Evolutionary conservation across 1,140 invertebrate genomes (phyloP).

Genomic region (Drosophila nebulosa): DNA sequence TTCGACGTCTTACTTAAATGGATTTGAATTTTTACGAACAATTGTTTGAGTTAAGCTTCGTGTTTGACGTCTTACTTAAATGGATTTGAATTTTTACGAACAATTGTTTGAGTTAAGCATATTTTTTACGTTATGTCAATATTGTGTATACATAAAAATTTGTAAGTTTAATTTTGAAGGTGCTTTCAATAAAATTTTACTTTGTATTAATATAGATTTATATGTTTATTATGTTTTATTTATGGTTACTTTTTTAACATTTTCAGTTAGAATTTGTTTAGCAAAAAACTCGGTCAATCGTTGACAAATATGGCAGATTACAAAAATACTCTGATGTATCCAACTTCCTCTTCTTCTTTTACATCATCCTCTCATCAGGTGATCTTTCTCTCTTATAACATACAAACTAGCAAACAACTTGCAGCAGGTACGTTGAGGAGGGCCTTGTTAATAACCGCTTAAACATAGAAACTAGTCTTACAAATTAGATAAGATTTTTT

Average conservation of each 20-base stretch:
- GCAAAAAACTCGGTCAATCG: constrained; percentile 41
- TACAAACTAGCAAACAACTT: constrained; percentile 79
- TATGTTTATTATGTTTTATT: constrained; percentile 32
- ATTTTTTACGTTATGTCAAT: too few relatives aligned
- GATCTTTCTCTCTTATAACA: constrained; percentile 43
- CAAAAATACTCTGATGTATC: constrained; percentile 56
- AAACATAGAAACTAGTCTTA: constrained; percentile 63
- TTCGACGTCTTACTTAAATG: neutral
- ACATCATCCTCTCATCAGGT: constrained; percentile 8
- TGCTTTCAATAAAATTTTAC: too few relatives aligned
- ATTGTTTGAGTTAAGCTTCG: too few relatives aligned
- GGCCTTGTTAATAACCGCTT: constrained; percentile 78
- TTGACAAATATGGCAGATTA: constrained; percentile 70
- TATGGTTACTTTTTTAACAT: constrained; percentile 36
- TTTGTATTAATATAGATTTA: constrained; percentile 21
- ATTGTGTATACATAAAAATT: too few relatives aligned
- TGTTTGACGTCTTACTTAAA: neutral
- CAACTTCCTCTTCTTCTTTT: neutral
- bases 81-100: too few relatives aligned
- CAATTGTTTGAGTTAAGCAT: too few relatives aligned
- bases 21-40: too few relatives aligned
- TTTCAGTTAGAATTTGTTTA: constrained; percentile 64
- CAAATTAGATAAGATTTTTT: constrained; percentile 42
- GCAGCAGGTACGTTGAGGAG: constrained; percentile 77
- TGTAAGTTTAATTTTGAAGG: too few relatives aligned